These are phyloP conservation scores for Plagiodera versicolora DNA, from an alignment of 2,888 invertebrate genomes.

Conservation along the genomic window DNA sequence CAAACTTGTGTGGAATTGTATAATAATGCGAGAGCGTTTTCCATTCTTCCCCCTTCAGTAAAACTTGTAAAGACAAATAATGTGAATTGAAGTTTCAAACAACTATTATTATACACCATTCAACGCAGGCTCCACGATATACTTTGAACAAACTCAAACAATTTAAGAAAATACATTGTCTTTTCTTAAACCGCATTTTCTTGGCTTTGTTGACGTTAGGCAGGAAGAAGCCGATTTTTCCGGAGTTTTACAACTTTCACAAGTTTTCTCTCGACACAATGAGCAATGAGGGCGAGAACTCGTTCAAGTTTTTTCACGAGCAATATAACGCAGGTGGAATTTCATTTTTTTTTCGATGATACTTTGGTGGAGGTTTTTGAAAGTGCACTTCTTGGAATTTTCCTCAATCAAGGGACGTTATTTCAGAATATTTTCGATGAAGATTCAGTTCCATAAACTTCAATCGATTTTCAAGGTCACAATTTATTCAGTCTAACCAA, in stretches of 20 bases:
- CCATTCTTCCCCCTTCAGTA: no score
- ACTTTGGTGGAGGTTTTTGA: no score
- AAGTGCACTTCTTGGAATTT: no score
- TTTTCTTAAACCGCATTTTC: not conserved
- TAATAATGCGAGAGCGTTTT: no score
- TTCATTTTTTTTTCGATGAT: not conserved
- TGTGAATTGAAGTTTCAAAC: not conserved
- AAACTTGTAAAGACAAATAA: not conserved
- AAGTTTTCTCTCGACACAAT: not conserved
- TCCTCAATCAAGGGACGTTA: no score
- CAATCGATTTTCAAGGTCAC: no score
- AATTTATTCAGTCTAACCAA: no score
- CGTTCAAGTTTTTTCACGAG: not conserved
- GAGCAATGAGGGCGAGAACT: not conserved
- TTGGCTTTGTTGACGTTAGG: constrained; percentile 5
- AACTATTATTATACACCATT: not conserved
- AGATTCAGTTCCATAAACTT: no score
- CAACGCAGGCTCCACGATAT: not conserved
- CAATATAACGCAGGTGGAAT: not conserved
- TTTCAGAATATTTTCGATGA: no score
- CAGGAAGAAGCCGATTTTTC: constrained; percentile 4
- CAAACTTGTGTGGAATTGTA: no score
- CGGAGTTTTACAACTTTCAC: not conserved
- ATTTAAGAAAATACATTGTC: constrained; percentile 15
- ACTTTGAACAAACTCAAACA: constrained; percentile 11